Conservation (phyloP, 2,888 invertebrate genomes). For the Orthosia gothica region DNA sequence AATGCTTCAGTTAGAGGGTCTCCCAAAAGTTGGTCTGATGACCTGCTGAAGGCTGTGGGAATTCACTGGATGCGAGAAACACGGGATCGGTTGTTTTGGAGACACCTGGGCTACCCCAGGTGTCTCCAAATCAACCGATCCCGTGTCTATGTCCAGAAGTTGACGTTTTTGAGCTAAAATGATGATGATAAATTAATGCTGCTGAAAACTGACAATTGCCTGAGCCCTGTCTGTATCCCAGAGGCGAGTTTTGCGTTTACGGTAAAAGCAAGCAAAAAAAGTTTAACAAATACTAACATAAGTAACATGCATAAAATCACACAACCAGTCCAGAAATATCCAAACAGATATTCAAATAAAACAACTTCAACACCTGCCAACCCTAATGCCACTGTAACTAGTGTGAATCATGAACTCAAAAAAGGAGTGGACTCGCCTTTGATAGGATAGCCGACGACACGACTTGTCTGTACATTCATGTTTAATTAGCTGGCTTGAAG, state of each 20-base stretch:
- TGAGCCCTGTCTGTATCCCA: background rate
- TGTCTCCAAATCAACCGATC: too few species aligned
- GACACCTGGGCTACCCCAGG: too few species aligned
- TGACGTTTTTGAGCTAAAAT: background rate
- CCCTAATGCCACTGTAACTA: slow-evolving; percentile 61
- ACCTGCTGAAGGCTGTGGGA: background rate
- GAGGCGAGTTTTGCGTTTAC: background rate
- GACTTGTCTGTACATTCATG: slow-evolving; percentile 63
- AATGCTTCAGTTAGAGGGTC: background rate
- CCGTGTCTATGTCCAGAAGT: background rate
- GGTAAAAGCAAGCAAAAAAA: background rate
- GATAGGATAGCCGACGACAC: slow-evolving; percentile 68
- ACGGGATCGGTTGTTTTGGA: too few species aligned
- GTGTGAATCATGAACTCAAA: slow-evolving; percentile 70
- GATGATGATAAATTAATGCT: too few species aligned
- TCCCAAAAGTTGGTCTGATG: background rate
- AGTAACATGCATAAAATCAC: slow-evolving; percentile 16
- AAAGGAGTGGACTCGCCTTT: slow-evolving; percentile 69
- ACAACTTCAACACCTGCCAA: slow-evolving; percentile 40
- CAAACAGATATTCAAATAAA: slow-evolving; percentile 19
- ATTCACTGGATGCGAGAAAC: too few species aligned
- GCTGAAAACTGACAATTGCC: background rate
- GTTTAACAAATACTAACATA: background rate
- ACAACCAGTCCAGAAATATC: slow-evolving; percentile 22
- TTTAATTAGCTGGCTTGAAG: slow-evolving; percentile 66